These are phyloP conservation scores for Taurulus bubalis DNA, from an alignment of 2,113 vertebrate genomes.

Conservation along the genomic window DNA sequence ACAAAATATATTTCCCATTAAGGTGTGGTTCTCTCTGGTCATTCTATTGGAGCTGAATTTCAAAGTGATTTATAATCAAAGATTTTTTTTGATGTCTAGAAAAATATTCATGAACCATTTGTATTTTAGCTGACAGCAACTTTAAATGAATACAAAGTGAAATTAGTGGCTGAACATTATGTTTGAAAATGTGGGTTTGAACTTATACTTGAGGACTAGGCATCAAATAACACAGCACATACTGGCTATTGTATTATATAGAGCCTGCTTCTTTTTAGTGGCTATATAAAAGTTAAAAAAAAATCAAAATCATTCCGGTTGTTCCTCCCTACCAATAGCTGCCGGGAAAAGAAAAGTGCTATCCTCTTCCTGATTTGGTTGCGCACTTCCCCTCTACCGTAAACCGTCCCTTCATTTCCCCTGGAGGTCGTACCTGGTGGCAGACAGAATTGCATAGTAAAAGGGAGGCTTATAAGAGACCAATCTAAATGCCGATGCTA, in stretches of 20 bases:
- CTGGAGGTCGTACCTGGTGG: background rate
- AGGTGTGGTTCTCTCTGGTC: background rate
- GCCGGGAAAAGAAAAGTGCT: background rate
- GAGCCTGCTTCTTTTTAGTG: background rate
- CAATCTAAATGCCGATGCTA: background rate
- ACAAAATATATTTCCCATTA: constrained; percentile 24
- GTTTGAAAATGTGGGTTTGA: background rate
- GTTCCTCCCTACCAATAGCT: background rate
- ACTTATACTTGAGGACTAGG: background rate
- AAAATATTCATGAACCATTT: background rate
- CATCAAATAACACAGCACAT: background rate
- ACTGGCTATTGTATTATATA: background rate
- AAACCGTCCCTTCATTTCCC: too few relatives aligned
- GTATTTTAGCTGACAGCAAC: background rate
- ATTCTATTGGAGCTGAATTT: background rate
- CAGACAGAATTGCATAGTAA: background rate
- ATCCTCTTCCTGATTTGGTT: background rate
- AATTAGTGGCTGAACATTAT: background rate
- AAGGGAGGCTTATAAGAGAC: background rate
- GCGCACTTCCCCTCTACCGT: too few relatives aligned
- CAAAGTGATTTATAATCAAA: background rate
- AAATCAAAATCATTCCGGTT: background rate
- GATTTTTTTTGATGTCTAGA: background rate
- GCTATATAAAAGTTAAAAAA: background rate
- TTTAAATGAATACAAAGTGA: background rate